Conservation (phyloP, 2,113 vertebrate genomes). For the Empidonax traillii region DNA sequence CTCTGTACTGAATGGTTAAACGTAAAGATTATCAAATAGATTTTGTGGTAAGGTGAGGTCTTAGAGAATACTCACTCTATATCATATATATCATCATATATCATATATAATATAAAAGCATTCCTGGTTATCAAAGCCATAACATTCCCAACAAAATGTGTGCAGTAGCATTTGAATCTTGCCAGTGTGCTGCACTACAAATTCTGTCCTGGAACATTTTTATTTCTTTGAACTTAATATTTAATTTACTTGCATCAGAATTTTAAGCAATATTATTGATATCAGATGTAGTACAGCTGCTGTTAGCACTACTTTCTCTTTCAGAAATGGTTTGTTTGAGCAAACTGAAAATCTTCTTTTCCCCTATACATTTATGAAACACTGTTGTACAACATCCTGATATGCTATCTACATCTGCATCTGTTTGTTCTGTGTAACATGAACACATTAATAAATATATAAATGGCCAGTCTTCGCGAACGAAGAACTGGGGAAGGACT, state of each 20-base stretch:
- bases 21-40: not conserved
- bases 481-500: too few relatives aligned
- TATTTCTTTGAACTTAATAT: not conserved
- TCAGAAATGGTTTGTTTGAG: not conserved
- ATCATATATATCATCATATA: not conserved
- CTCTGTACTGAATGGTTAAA: not conserved
- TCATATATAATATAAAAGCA: not conserved
- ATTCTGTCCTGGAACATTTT: not conserved
- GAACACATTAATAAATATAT: not conserved
- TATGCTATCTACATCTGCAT: not conserved
- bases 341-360: not conserved
- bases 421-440: not conserved
- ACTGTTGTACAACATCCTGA: not conserved
- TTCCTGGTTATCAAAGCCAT: not conserved
- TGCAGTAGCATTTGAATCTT: not conserved
- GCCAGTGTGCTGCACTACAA: not conserved
- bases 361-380: not conserved
- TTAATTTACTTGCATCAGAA: not conserved
- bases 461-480: too few relatives aligned
- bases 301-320: not conserved
- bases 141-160: not conserved
- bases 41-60: not conserved
- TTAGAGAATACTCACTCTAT: not conserved
- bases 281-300: not conserved
- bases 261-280: not conserved